Conservation (phyloP, 2,113 vertebrate species). For the Corythaeola cristata region DNA sequence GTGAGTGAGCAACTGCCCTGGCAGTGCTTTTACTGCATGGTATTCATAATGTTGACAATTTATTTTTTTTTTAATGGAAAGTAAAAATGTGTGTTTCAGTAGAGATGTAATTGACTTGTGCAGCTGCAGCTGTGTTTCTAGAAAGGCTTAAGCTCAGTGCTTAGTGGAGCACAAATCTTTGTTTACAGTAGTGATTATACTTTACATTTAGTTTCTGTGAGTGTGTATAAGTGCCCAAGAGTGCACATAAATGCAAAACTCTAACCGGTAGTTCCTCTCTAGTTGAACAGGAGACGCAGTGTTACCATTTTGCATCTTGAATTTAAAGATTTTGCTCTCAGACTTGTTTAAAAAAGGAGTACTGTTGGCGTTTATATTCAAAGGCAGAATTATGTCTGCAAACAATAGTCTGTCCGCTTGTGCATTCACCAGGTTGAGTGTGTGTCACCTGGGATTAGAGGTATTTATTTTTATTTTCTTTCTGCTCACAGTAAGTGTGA, state of each 20-base stretch:
- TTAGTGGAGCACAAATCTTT: background rate
- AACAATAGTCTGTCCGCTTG: fast-evolving
- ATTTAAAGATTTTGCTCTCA: background rate
- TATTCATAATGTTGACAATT: background rate
- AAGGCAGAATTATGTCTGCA: background rate
- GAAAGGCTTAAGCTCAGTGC: background rate
- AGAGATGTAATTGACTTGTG: background rate
- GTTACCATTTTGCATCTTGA: background rate
- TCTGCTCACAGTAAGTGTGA: background rate
- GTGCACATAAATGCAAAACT: background rate
- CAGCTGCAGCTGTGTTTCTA: background rate
- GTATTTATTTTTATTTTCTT: background rate
- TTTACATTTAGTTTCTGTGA: background rate
- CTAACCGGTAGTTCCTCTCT: background rate
- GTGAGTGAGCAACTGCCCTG: background rate
- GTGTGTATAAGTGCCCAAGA: background rate
- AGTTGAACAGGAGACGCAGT: background rate
- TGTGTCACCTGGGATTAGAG: background rate
- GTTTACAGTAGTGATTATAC: background rate
- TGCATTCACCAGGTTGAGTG: background rate
- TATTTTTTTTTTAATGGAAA: background rate
- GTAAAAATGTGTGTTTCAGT: background rate
- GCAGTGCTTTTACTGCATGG: background rate
- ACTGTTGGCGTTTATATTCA: background rate
- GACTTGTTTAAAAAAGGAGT: no score